Percentiles rank a stretch among this genome's conserved stretches.
Conservation (phyloP, 2,797 vertebrate genomes). For the Phylloscopus collybita region DNA sequence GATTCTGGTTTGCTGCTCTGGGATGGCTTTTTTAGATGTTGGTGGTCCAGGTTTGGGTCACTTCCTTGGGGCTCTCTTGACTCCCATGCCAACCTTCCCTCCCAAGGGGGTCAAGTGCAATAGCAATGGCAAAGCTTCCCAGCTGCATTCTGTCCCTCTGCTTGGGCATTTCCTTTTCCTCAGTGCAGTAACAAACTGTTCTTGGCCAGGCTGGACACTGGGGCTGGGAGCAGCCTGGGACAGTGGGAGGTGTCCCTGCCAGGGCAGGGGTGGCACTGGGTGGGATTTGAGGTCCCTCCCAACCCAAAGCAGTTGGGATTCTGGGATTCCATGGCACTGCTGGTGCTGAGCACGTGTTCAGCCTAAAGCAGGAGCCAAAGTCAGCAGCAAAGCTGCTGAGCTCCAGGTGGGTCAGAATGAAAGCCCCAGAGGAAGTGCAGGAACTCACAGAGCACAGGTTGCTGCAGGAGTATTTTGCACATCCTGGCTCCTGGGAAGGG, state of each 20-base stretch:
- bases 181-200: too few species aligned
- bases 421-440: background rate
- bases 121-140: too few species aligned
- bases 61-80: too few species aligned
- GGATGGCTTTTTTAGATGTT: too few species aligned
- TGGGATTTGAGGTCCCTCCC: fast-evolving
- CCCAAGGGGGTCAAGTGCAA: too few species aligned
- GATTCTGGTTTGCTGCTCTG: too few species aligned
- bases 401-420: background rate
- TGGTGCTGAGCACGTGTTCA: background rate
- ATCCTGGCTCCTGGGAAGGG: background rate
- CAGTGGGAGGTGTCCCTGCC: background rate
- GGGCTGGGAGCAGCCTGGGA: background rate
- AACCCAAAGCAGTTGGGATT: background rate
- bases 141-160: too few species aligned
- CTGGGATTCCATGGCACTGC: background rate
- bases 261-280: background rate
- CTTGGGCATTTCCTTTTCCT: too few species aligned
- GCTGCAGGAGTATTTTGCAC: too few species aligned
- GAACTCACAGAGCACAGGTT: background rate
- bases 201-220: background rate
- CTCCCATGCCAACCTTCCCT: too few species aligned
- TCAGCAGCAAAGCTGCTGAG: background rate
- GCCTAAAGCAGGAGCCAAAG: background rate
- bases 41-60: too few species aligned